Conservation (phyloP, 2,888 invertebrate genomes). For the Apocheima hispidaria region DNA sequence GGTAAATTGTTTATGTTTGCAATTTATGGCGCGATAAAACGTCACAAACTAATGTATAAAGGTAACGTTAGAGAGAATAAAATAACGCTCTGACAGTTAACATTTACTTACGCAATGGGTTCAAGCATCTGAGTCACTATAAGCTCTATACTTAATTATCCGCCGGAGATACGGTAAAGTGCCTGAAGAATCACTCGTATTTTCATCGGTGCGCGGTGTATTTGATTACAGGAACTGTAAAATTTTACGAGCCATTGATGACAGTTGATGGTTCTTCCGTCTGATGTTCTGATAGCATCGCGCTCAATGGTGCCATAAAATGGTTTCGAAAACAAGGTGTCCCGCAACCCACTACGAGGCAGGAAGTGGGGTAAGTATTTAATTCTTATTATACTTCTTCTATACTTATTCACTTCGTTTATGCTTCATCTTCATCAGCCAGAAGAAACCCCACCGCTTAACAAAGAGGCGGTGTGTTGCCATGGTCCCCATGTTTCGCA, state of each 20-base stretch:
- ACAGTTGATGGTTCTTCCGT: constrained; percentile 29
- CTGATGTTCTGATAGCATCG: constrained; percentile 17
- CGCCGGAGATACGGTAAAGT: constrained; percentile 2
- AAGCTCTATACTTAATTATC: not conserved
- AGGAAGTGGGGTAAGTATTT: not conserved
- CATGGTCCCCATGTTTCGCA: no score
- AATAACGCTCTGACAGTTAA: constrained; percentile 2
- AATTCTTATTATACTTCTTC: not conserved
- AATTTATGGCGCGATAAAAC: constrained; percentile 29
- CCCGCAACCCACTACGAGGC: not conserved
- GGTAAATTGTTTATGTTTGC: constrained; percentile 31
- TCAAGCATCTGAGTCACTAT: constrained; percentile 16
- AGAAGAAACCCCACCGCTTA: no score
- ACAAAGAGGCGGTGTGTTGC: no score
- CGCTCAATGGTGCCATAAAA: constrained; percentile 20
- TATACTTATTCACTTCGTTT: not conserved
- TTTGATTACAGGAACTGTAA: constrained; percentile 31
- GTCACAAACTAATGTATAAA: constrained; percentile 18
- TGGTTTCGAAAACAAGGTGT: constrained; percentile 11
- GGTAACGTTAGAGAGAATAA: constrained; percentile 16
- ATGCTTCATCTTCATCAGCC: no score
- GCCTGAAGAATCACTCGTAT: constrained; percentile 6
- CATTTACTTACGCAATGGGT: constrained; percentile 7
- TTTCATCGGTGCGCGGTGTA: constrained; percentile 16
- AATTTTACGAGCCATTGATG: constrained; percentile 32